Evolutionary conservation across 2,113 vertebrate genomes (phyloP).

Genomic region (Mohoua ochrocephala): DNA sequence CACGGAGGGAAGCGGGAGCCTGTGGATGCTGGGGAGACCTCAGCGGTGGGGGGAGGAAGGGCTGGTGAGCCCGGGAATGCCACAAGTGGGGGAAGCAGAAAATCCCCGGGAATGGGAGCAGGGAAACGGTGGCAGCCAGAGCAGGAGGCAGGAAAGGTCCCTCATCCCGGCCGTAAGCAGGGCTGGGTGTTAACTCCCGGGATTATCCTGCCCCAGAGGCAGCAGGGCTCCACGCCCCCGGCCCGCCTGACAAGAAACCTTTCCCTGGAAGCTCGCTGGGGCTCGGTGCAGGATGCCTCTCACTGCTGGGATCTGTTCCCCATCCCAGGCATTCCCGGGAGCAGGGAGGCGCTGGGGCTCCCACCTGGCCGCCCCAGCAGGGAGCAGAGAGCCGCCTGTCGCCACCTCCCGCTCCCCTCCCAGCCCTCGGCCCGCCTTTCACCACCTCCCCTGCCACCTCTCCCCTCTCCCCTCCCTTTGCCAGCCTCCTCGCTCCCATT

Average conservation of each 20-base stretch:
- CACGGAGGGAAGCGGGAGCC: constrained; percentile 59
- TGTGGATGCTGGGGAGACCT: constrained; percentile 30
- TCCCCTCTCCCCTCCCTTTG: neutral
- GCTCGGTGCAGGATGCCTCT: neutral
- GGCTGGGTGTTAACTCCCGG: neutral
- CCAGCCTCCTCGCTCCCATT: neutral
- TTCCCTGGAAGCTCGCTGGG: neutral
- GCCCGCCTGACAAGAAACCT: constrained; percentile 2
- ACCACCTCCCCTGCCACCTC: neutral
- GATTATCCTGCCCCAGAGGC: neutral
- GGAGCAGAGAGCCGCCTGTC: neutral
- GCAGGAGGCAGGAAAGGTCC: constrained; percentile 49
- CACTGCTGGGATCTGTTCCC: no score
- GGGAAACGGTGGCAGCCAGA: constrained; percentile 10
- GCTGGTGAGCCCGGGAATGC: neutral
- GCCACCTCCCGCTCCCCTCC: neutral
- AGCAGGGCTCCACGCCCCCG: neutral
- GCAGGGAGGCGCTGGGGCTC: neutral
- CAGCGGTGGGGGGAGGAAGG: neutral
- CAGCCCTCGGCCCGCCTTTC: neutral
- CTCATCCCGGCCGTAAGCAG: neutral
- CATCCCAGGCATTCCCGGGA: neutral
- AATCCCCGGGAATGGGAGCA: neutral
- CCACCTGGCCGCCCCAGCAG: neutral
- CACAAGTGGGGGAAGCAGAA: neutral